Conservation (phyloP, 2,888 invertebrate genomes). For the Rhimphoctona megacephalus region DNA sequence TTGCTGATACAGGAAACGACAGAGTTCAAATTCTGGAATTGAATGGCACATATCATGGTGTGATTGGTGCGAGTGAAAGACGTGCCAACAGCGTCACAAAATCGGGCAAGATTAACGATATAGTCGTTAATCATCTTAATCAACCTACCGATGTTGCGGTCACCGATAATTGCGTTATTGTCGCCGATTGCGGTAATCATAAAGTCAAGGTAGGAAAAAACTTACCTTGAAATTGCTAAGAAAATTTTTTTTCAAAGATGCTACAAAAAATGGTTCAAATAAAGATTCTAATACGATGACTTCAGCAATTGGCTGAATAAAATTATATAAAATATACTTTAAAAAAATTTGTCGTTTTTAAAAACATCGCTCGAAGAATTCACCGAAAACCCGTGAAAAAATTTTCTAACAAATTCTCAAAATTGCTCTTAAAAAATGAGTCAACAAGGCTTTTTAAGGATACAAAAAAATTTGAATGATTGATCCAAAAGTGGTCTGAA, state of each 20-base stretch:
- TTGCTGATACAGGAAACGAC: slow-evolving; percentile 93
- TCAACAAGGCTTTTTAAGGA: not conserved
- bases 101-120: slow-evolving; percentile 75
- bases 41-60: slow-evolving; percentile 78
- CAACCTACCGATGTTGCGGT: slow-evolving; percentile 91
- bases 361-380: not conserved
- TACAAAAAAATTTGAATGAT: not conserved
- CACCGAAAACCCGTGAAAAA: not conserved
- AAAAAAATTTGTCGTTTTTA: not conserved
- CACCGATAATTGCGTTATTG: slow-evolving; percentile 86
- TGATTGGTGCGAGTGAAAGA: slow-evolving; percentile 70
- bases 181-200: slow-evolving; percentile 91
- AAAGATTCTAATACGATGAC: too few species aligned
- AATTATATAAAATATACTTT: not conserved
- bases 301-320: too few species aligned
- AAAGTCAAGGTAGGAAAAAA: slow-evolving; percentile 86
- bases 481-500: not conserved
- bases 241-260: not conserved
- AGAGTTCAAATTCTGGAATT: slow-evolving; percentile 87
- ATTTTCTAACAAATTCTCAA: not conserved
- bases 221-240: not conserved
- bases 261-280: too few species aligned
- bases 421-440: not conserved
- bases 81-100: slow-evolving; percentile 78
- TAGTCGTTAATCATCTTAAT: slow-evolving; percentile 87